Conservation (phyloP, 2,797 vertebrate species). For the Peromyscus eremicus region DNA sequence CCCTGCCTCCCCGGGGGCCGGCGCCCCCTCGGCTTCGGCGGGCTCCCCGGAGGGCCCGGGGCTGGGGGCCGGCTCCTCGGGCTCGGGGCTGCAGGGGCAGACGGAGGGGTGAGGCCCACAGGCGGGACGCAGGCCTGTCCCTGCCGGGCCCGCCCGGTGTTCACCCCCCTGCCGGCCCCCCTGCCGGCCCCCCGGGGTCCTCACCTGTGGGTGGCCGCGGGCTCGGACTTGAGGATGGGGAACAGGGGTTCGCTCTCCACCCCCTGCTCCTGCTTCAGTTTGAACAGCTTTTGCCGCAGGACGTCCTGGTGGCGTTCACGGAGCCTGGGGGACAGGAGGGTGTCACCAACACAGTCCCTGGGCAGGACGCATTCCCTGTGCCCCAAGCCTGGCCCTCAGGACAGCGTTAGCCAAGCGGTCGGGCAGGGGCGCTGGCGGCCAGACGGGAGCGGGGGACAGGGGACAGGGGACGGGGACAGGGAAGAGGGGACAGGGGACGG, state of each 20-base stretch:
- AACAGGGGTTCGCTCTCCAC: slow-evolving; percentile 97
- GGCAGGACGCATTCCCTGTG: background rate
- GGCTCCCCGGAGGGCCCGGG: background rate
- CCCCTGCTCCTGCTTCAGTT: slow-evolving; percentile 98
- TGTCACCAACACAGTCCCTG: background rate
- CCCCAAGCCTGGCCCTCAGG: background rate
- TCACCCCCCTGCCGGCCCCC: background rate
- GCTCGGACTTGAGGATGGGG: slow-evolving; percentile 95
- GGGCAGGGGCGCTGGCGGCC: background rate
- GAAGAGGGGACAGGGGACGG: background rate
- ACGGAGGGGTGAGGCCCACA: background rate
- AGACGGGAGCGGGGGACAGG: no score
- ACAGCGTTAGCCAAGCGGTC: background rate
- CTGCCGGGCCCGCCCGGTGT: background rate
- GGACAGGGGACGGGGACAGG: background rate
- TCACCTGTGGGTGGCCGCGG: background rate
- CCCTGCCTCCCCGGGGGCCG: slow-evolving; percentile 74
- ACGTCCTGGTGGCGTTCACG: slow-evolving; percentile 98
- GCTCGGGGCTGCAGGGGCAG: slow-evolving; percentile 77
- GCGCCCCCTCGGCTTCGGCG: slow-evolving; percentile 53
- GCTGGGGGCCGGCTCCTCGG: slow-evolving; percentile 74
- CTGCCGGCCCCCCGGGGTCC: background rate
- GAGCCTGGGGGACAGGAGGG: slow-evolving; percentile 88
- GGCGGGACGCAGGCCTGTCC: background rate
- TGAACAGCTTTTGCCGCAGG: slow-evolving; percentile 97